Base-by-base conservation (phyloP, 2,113 vertebrate genomes). In the Leucopsar rothschildi region DNA sequence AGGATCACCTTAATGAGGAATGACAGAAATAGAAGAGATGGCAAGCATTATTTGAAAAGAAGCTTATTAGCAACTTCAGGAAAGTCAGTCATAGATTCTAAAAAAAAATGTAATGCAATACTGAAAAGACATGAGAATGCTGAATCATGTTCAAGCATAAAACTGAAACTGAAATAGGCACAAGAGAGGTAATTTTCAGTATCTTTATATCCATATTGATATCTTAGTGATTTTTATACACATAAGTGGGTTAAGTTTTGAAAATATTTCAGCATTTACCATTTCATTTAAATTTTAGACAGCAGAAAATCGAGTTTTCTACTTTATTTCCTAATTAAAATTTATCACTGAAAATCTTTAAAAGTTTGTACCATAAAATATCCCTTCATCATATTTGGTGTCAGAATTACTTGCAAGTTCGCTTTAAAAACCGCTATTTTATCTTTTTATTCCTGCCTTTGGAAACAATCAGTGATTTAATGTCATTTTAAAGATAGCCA, bases 1-100 rank as follows among this genome's bases (percentile, higher is more conserved):
- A 93, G 79, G 90, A 96, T 94, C 93, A 96, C 56, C 72, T 78
- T 96, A 96, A 95, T 90, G 93, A 96, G 60, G 68, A 15, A 92
- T 64, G 95, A 94, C 93, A 96, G 90, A 88, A 94, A 86, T 17
- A 53, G 75, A 94, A 83, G 78, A 76, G 42, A 80, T 12, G 2
- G 71, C 47, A 94, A 97, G 75, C 39, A 27, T 37, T 82, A 79
- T 86, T 68, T 72, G 72, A 71, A 79, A 90, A 82, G 49, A 42
- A 60, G 52, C 55, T 92, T 93, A 71, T 78, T 94, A 86, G 27
- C 64, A 80, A 72, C 50, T 85, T 61, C 1, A 82, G 70, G 57
- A 85, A 79, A 95, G 20, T 79, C 73, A 61, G 45, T 56, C 28
- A 39, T 21, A 16, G 44, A 63, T 47, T 85, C 37, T 42, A 25